Conservation (phyloP, 2,113 vertebrate species). For the Cottus gobio region DNA sequence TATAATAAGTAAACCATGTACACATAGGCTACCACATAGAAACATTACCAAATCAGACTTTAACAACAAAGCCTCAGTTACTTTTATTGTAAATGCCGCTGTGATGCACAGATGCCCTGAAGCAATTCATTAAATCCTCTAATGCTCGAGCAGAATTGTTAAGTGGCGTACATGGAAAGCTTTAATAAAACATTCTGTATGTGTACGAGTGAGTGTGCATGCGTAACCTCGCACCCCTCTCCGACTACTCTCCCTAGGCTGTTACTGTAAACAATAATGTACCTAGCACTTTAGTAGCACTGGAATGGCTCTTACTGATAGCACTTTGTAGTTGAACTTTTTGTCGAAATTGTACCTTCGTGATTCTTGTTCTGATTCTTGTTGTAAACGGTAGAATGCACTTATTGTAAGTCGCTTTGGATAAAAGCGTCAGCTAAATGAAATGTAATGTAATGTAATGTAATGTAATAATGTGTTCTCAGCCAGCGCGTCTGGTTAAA, state of each 20-base stretch:
- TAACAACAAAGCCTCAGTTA: slow-evolving; percentile 15
- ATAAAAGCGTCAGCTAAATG: no score
- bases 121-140: slow-evolving; percentile 25
- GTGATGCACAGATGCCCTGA: not conserved
- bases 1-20: not conserved
- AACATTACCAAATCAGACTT: not conserved
- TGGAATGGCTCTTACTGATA: no score
- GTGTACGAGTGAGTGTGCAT: not conserved
- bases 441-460: no score
- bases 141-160: slow-evolving; percentile 20
- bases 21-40: not conserved
- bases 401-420: no score
- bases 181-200: slow-evolving; percentile 7
- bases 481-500: slow-evolving; percentile 19
- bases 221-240: not conserved
- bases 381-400: no score
- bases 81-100: not conserved
- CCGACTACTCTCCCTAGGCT: not conserved
- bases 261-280: slow-evolving; percentile 49
- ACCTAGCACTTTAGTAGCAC: no score
- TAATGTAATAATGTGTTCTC: no score
- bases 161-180: slow-evolving; percentile 10
- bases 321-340: no score
- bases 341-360: no score
- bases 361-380: no score